These are phyloP conservation scores for Poicephalus gulielmi DNA, from an alignment of 2,113 vertebrate genomes.

Conservation along the genomic window DNA sequence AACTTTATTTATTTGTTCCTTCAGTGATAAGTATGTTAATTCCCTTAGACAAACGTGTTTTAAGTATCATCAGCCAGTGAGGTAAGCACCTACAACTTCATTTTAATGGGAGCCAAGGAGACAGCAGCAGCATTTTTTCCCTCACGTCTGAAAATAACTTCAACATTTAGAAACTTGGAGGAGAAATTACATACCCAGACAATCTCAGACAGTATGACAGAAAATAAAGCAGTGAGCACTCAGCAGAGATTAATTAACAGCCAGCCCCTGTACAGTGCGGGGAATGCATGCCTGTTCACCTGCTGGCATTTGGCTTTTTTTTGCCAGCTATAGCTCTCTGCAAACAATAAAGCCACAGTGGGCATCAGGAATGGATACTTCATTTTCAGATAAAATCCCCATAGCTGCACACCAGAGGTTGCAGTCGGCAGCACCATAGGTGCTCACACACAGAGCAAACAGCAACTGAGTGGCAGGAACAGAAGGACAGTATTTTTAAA, in stretches of 20 bases:
- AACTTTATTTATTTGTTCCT: not conserved
- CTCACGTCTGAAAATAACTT: not conserved
- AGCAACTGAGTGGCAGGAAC: not conserved
- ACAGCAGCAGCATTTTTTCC: not conserved
- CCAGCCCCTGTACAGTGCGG: not conserved
- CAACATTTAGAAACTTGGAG: slow-evolving; percentile 1
- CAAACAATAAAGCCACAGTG: not conserved
- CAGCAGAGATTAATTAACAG: slow-evolving; percentile 28
- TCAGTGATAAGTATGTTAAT: not conserved
- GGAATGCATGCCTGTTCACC: not conserved
- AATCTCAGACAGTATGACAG: not conserved
- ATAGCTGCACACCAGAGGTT: not conserved
- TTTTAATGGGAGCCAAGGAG: not conserved
- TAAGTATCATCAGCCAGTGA: not conserved
- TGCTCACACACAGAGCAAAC: accelerated
- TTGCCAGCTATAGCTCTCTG: not conserved
- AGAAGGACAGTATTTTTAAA: not conserved
- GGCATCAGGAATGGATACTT: not conserved
- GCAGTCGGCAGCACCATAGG: not conserved
- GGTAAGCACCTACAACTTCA: not conserved
- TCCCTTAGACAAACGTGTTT: not conserved
- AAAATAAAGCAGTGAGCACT: not conserved
- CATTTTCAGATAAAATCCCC: not conserved
- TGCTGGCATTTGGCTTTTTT: not conserved
- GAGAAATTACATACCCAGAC: slow-evolving; percentile 5